Evolutionary conservation across 2,113 vertebrate genomes (phyloP).

Genomic region (Prunella fulvescens): DNA sequence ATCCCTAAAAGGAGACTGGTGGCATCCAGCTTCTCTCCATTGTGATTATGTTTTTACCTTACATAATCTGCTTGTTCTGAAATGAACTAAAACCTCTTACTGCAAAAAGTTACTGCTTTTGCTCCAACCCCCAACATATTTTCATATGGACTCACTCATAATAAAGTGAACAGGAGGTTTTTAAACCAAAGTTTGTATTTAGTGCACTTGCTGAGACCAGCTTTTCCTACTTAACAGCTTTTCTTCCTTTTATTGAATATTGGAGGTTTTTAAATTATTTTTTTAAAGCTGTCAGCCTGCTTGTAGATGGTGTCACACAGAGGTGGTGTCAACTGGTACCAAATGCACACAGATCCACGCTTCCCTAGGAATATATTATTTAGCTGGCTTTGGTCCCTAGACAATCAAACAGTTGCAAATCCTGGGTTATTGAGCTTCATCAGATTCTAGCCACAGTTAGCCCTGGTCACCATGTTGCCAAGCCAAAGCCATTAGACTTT

Average conservation of each 20-base stretch:
- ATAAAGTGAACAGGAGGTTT: neutral
- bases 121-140: neutral
- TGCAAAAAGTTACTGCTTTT: neutral
- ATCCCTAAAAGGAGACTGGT: neutral
- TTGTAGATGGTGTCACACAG: neutral
- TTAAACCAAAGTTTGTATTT: neutral
- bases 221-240: neutral
- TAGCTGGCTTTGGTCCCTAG: neutral
- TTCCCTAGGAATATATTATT: neutral
- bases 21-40: neutral
- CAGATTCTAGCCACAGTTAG: neutral
- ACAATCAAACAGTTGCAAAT: neutral
- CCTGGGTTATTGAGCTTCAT: neutral
- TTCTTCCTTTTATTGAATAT: neutral
- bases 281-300: neutral
- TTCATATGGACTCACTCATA: neutral
- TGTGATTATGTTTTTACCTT: fast-evolving
- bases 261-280: fast-evolving
- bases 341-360: neutral
- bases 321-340: neutral
- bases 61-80: neutral
- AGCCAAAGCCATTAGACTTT: neutral
- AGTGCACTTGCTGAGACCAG: neutral
- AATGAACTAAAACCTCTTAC: neutral
- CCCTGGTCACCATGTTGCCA: neutral